These are phyloP conservation scores for Mya arenaria DNA, from an alignment of 1,140 invertebrate genomes.

Conservation along the genomic window DNA sequence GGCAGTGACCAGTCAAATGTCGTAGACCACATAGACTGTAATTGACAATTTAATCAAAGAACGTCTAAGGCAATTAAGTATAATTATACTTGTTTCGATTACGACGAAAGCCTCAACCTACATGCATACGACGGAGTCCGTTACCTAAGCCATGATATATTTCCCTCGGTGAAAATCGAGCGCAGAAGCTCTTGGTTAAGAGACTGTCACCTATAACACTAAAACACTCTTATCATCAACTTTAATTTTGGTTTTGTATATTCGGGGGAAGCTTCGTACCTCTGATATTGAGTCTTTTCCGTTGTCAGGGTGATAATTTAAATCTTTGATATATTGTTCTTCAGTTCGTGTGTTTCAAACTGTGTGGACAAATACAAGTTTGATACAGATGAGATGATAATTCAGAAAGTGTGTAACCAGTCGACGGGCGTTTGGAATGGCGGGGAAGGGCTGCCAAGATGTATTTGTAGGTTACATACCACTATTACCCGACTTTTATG, in stretches of 20 bases:
- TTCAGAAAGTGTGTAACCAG: constrained; percentile 28
- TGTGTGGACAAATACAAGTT: constrained; percentile 44
- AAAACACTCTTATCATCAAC: not conserved
- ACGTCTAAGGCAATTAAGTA: too few relatives aligned
- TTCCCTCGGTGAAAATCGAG: not conserved
- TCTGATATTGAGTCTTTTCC: not conserved
- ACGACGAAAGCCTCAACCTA: too few relatives aligned
- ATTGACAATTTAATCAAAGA: too few relatives aligned
- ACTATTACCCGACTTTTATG: not conserved
- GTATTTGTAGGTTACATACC: constrained; percentile 31
- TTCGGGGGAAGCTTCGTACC: not conserved
- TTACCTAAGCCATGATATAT: too few relatives aligned
- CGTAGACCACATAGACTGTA: too few relatives aligned
- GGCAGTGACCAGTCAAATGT: too few relatives aligned
- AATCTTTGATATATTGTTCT: not conserved
- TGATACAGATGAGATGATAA: constrained; percentile 22
- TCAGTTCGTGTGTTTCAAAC: constrained; percentile 39
- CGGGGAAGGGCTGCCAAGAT: not conserved
- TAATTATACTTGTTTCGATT: too few relatives aligned
- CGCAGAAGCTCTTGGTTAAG: not conserved
- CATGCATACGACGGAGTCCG: too few relatives aligned
- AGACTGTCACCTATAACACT: not conserved
- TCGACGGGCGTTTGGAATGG: constrained; percentile 20
- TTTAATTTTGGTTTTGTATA: not conserved
- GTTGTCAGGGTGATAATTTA: not conserved